Conservation (phyloP, 2,888 invertebrate genomes). For the Lathronympha strigana region DNA sequence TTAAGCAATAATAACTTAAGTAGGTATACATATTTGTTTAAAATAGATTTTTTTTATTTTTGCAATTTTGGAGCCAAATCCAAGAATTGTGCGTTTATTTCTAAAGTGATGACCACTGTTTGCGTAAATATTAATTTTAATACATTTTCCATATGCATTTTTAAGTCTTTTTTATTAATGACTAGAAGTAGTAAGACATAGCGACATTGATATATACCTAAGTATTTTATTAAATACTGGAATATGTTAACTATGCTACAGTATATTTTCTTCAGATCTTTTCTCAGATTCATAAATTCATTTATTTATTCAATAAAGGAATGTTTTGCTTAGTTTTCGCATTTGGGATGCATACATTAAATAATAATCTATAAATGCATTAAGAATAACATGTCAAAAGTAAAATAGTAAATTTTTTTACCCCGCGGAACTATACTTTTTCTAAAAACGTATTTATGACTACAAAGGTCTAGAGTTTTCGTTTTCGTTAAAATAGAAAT, state of each 20-base stretch:
- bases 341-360: constrained; percentile 12
- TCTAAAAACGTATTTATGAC: background rate
- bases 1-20: background rate
- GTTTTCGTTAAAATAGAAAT: too few relatives aligned
- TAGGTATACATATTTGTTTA: background rate
- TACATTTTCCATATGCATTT: background rate
- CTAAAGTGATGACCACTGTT: background rate
- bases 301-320: background rate
- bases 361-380: background rate
- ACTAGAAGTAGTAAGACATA: constrained; percentile 40
- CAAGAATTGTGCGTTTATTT: constrained; percentile 5
- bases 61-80: background rate
- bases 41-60: background rate
- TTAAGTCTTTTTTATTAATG: constrained; percentile 29
- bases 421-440: background rate
- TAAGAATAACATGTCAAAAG: background rate
- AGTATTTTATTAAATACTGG: constrained; percentile 18
- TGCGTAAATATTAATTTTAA: constrained; percentile 4
- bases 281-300: background rate
- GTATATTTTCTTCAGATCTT: constrained; percentile 23
- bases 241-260: constrained; percentile 10
- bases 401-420: background rate
- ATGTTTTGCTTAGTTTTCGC: background rate
- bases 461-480: too few relatives aligned
- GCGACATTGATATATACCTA: too few relatives aligned